Evolutionary conservation across 2,888 invertebrate species (phyloP).

Genomic region (Gnatocerus cornutus): DNA sequence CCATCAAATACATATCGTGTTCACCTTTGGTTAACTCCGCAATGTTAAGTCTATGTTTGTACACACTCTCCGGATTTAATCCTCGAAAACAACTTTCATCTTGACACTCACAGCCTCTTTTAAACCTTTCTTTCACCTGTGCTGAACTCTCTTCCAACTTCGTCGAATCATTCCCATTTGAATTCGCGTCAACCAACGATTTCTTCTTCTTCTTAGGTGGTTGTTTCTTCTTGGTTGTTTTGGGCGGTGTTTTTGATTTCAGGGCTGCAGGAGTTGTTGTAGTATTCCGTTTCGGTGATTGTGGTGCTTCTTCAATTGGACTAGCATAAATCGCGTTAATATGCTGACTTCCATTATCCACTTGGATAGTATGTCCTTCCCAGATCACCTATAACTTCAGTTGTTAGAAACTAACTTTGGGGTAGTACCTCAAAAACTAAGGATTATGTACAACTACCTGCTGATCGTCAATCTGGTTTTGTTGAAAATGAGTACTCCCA

Average conservation of each 20-base stretch:
- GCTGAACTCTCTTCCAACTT: constrained; percentile 81
- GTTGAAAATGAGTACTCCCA: constrained; percentile 67
- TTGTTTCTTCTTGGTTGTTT: constrained; percentile 66
- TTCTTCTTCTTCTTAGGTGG: constrained; percentile 73
- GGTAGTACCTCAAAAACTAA: constrained; percentile 12
- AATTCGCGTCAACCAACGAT: constrained; percentile 66
- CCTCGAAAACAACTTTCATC: constrained; percentile 84
- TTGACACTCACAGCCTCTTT: constrained; percentile 84
- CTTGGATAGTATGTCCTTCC: constrained; percentile 80
- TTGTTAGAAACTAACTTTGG: not conserved
- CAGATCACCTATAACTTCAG: constrained; percentile 74
- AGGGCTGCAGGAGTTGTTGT: constrained; percentile 26
- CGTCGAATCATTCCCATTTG: constrained; percentile 74
- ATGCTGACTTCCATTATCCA: constrained; percentile 71
- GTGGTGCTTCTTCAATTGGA: constrained; percentile 55
- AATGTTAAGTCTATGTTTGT: constrained; percentile 83
- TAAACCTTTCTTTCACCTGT: constrained; percentile 81
- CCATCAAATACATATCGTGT: constrained; percentile 90
- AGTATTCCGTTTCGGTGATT: constrained; percentile 53
- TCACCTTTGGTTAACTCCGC: constrained; percentile 87
- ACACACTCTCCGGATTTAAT: constrained; percentile 84
- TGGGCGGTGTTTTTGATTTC: constrained; percentile 70
- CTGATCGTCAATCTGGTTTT: constrained; percentile 68
- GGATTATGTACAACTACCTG: constrained; percentile 63
- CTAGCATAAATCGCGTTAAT: constrained; percentile 66